Conservation (phyloP, 1,140 invertebrate genomes). For the Calosoma granatense region DNA sequence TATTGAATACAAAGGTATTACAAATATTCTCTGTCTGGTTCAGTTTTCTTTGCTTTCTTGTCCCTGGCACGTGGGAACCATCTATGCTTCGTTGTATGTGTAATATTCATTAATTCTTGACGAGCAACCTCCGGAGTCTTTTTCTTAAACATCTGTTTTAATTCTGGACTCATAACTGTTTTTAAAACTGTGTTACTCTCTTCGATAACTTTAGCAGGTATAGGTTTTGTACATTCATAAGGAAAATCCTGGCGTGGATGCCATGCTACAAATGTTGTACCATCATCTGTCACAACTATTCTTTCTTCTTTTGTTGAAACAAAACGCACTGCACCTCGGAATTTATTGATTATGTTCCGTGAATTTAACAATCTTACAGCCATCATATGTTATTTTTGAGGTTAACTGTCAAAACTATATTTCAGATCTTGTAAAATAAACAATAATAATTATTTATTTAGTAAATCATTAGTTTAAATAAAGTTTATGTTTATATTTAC, state of each 20-base stretch:
- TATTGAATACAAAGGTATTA: slow-evolving; percentile 41
- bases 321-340: background rate
- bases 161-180: slow-evolving; percentile 47
- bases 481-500: no score
- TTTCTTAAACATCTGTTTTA: slow-evolving; percentile 52
- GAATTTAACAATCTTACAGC: background rate
- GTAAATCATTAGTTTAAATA: no score
- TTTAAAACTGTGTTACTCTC: slow-evolving; percentile 46
- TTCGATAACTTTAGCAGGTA: slow-evolving; percentile 42
- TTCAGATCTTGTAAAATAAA: no score
- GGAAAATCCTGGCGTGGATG: slow-evolving; percentile 74
- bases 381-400: background rate
- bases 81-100: slow-evolving; percentile 66
- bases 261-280: slow-evolving; percentile 73
- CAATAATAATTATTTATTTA: no score
- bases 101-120: slow-evolving; percentile 60
- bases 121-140: slow-evolving; percentile 48
- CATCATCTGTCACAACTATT: slow-evolving; percentile 58
- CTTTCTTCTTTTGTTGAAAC: slow-evolving; percentile 29
- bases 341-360: background rate
- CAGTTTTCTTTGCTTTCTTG: slow-evolving; percentile 53
- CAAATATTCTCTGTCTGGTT: slow-evolving; percentile 61
- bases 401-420: no score
- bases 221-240: slow-evolving; percentile 69
- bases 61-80: slow-evolving; percentile 65